Evolutionary conservation across 1,140 invertebrate species (phyloP).

Genomic region (Drosophila elegans): DNA sequence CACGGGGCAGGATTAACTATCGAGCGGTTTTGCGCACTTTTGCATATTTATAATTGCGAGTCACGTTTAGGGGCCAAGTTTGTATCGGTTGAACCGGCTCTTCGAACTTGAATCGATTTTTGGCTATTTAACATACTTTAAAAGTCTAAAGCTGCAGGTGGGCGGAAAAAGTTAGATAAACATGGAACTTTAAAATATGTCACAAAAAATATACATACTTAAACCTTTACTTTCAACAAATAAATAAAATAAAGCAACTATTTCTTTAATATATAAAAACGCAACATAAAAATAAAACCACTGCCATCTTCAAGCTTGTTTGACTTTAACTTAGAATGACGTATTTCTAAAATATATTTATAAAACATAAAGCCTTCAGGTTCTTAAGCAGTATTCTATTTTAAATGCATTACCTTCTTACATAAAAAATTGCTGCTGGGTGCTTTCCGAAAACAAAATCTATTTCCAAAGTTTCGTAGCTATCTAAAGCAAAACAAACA

Average conservation of each 20-base stretch:
- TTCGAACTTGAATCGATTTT: constrained; percentile 43
- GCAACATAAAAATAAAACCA: too few species aligned
- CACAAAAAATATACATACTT: too few species aligned
- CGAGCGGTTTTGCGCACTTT: constrained; percentile 31
- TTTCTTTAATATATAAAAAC: too few species aligned
- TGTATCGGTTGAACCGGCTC: constrained; percentile 27
- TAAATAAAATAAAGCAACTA: not conserved
- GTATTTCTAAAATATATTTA: not conserved
- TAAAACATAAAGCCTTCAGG: not conserved
- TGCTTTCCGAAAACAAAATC: not conserved
- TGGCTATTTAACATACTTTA: constrained; percentile 28
- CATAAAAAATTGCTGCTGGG: constrained; percentile 1
- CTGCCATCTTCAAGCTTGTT: not conserved
- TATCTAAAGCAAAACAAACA: constrained; percentile 40
- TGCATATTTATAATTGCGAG: constrained; percentile 50
- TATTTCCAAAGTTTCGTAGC: constrained; percentile 13
- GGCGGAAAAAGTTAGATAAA: not conserved
- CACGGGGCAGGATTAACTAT: constrained; percentile 32
- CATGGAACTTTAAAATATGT: not conserved
- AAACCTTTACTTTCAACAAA: not conserved
- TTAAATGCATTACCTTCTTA: not conserved
- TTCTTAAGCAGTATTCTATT: not conserved
- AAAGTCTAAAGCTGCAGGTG: not conserved
- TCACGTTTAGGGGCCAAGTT: constrained; percentile 38
- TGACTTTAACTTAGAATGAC: not conserved